These are phyloP conservation scores for Drosophila gaucha DNA, from an alignment of 2,888 invertebrate species.

Conservation along the genomic window DNA sequence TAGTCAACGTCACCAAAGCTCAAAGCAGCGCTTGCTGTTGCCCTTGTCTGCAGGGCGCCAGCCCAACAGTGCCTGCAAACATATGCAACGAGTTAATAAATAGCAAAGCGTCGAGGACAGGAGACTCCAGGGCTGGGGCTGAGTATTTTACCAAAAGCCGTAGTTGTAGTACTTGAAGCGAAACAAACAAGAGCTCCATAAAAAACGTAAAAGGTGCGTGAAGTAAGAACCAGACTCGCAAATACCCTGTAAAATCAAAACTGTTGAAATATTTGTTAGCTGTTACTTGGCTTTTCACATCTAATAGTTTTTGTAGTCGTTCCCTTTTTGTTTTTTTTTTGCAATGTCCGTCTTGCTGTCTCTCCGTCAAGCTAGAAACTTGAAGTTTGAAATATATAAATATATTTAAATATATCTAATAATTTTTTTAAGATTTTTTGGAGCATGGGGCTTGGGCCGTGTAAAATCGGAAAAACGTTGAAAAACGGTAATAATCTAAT, in stretches of 20 bases:
- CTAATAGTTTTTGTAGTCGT: not conserved
- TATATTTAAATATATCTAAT: no score
- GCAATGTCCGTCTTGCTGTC: no score
- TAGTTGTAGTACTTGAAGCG: constrained; percentile 49
- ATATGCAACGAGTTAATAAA: constrained; percentile 80
- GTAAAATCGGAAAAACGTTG: no score
- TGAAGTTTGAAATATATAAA: no score
- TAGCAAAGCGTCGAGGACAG: constrained; percentile 39
- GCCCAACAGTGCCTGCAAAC: constrained; percentile 68
- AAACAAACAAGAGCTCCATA: constrained; percentile 22
- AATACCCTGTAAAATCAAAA: constrained; percentile 1
- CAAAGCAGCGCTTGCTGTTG: constrained; percentile 45
- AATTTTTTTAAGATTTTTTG: no score
- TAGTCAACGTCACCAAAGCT: constrained; percentile 61
- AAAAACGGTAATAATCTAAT: no score
- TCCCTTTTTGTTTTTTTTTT: not conserved
- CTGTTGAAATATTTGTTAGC: not conserved
- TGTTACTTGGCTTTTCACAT: not conserved
- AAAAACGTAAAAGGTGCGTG: not conserved
- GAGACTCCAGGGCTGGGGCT: constrained; percentile 2
- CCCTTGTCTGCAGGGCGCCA: constrained; percentile 18
- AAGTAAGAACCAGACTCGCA: not conserved
- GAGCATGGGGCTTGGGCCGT: no score
- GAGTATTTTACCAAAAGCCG: constrained; percentile 43
- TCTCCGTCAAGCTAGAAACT: no score